Evolutionary conservation across 2,888 invertebrate species (phyloP), one percentile per base, ranked within the genome.

Genomic region (Bruchidius siliquastri): DNA sequence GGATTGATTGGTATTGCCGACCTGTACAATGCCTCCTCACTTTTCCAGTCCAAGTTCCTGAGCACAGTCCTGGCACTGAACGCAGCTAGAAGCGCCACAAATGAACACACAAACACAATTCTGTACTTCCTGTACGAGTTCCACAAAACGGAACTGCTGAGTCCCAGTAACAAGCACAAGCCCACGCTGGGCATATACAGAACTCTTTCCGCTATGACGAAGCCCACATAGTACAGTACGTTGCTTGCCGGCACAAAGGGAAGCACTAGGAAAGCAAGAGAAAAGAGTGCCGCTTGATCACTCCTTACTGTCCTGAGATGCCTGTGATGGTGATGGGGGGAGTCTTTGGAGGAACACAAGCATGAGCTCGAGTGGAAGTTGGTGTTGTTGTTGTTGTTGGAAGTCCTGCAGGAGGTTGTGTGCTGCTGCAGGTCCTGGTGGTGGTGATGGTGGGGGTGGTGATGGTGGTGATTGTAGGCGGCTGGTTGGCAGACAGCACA

Each of bases 181-280:
- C 98, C 98, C 83, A 98, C 95, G 88, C 97, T 97, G 72, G 98
- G 98, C 86, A 98, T 91, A 88, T 98, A 99, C 78, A 99, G 90
- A 79, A 98, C 93, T 78, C 98, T 91, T 88, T 99, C 99, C 75
- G 98, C 99, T 73, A 98, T 94, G 80, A 99, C 98, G 87, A 99
- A 99, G 71, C 99, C 99, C 76, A 99, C 98, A 87, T 98, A 98
- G 89, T 98, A 97, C 87, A 98, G 93, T 81, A 98, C 88, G 90
- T 99, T 99, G 82, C 96, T 94, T 77, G 98, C 98, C 78, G 98
- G 98, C 83, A 98, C 90, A 88, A 98, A 98, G 76, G 98, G 97
- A 81, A 98, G 89, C 79, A 94, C 91, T 84, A 97, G 90, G 84
- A 98, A 92, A 72, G 93, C 91, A 78, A 93, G 88, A 80, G 92